A percentile compares a stretch with the other conserved stretches of the same genome.
phyloP scores from a whole-genome alignment of 2,797 vertebrate species.

The Botia almorhae region DNA sequence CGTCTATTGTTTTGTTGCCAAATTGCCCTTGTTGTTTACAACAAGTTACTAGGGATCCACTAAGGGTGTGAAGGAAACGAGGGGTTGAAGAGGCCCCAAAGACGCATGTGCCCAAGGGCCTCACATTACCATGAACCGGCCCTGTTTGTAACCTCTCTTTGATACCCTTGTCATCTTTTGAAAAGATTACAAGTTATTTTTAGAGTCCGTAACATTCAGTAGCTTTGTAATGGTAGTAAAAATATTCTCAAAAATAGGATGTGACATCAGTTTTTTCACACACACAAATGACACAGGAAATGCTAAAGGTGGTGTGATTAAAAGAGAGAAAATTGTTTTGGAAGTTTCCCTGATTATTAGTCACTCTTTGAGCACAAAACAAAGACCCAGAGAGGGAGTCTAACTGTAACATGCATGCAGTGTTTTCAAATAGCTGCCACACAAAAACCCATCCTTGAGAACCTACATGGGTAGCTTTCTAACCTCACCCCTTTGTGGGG shows the following conservation, averaged over 20 bases:
- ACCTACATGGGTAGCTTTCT: background rate
- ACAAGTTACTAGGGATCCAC: background rate
- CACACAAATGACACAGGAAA: background rate
- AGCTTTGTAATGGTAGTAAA: background rate
- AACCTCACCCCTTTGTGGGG: background rate
- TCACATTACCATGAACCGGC: background rate
- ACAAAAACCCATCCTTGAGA: slow-evolving; percentile 15
- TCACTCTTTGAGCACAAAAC: slow-evolving; percentile 3
- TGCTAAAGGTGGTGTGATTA: background rate
- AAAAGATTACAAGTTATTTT: background rate
- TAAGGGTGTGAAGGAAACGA: background rate
- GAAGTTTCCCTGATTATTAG: slow-evolving; percentile 3
- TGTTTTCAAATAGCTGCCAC: slow-evolving; percentile 14
- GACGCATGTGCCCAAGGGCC: background rate
- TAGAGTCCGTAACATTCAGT: background rate
- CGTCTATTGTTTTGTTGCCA: background rate
- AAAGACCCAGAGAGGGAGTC: background rate
- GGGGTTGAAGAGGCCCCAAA: background rate
- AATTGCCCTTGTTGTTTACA: background rate
- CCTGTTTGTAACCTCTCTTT: background rate
- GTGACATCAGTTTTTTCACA: background rate
- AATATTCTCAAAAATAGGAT: background rate
- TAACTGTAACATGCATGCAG: background rate
- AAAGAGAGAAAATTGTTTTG: background rate
- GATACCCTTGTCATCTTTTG: background rate